Evolutionary conservation across 2,797 vertebrate species (phyloP), one percentile per base, ranked within the genome.

Genomic region (Anabas testudineus): DNA sequence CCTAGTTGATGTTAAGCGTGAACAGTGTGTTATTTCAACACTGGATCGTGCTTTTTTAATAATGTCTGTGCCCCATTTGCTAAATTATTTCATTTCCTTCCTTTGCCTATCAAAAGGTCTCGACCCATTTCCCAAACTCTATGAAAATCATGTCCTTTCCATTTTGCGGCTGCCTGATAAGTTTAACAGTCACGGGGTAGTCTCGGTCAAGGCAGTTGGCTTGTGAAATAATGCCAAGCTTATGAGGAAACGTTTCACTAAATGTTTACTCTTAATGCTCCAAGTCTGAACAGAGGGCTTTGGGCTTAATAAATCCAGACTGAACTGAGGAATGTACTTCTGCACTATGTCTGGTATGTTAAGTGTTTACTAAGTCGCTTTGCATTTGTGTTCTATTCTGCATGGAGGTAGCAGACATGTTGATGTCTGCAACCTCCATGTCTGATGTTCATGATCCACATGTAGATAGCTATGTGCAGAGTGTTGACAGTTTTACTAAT

Each of bases 131-230:
- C 56, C 76, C 32, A 79, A 79, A 75, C 41, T 76, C 47, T 65
- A 72, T 78, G 57, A 71, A 86, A 90, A 80, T 78, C 68, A 80
- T 73, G 60, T 71, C 62, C 76, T 68, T 83, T 88, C 66, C 67
- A 54, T 85, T 84, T 84, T 79, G 73, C 34, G 80, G 77, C 69
- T 57, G 67, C 21, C 51, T 84, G 74, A 83, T 79, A 80, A 69
- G 63, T 82, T 73, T 60, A 78, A 63, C 69, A 59, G 85, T 76
- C 75, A 64, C 34, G 39, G 43, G 52, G 34, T 45, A 26, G 42
- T 68, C 68, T 60, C 19, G 49, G 65, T 82, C 65, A 69, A 62
- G 48, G 47, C 47, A 24, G 43, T 80, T 61, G 73, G 61, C 61
- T 56, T 59, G 46, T 80, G 66, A 82, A 82, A 80, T 71, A 57